Percentiles rank a stretch among this genome's conserved stretches.
Conservation (phyloP, 2,113 vertebrate species). For the Calonectris borealis region DNA sequence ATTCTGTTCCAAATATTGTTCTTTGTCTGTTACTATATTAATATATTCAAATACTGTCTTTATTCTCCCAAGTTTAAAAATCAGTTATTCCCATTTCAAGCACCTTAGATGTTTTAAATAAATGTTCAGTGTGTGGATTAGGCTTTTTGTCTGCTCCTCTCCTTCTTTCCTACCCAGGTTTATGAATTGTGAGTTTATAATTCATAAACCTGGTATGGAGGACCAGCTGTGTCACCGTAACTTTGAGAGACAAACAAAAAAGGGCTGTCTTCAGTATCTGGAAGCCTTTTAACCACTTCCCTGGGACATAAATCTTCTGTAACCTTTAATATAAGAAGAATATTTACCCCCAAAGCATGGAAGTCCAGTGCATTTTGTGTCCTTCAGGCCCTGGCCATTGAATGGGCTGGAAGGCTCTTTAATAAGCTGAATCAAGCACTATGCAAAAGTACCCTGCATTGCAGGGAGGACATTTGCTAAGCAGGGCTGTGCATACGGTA, state of each 20-base stretch:
- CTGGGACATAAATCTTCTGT: not conserved
- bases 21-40: not conserved
- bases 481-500: not conserved
- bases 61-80: not conserved
- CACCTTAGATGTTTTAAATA: not conserved
- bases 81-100: not conserved
- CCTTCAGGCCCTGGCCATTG: not conserved
- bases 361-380: not conserved
- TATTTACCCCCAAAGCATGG: not conserved
- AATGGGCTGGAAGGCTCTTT: not conserved
- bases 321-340: not conserved
- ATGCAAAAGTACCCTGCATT: not conserved
- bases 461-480: not conserved
- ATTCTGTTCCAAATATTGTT: not conserved
- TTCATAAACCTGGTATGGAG: not conserved
- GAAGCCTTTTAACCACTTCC: not conserved
- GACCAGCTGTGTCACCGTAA: not conserved
- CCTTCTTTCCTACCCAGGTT: not conserved
- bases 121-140: not conserved
- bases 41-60: not conserved
- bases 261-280: not conserved
- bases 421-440: not conserved
- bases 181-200: not conserved
- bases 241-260: not conserved
- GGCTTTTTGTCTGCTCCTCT: not conserved